phyloP scores from a whole-genome alignment of 2,113 vertebrate species.

The Periophthalmus modestus region DNA sequence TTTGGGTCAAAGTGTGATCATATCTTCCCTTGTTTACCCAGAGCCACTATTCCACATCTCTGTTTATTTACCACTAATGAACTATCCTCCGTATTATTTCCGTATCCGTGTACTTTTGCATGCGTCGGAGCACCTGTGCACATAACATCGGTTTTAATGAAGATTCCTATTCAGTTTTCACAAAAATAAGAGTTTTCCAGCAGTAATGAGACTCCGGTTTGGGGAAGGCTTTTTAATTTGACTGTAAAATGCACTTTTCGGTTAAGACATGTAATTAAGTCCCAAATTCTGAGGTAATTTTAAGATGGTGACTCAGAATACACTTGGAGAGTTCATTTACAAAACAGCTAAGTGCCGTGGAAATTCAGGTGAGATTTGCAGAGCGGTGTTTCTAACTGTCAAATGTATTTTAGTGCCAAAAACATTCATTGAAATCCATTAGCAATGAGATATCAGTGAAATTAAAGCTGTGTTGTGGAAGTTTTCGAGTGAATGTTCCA shows the following conservation, averaged over 20 bases:
- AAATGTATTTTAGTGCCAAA: neutral
- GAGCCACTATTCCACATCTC: too few species aligned
- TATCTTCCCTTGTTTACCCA: too few species aligned
- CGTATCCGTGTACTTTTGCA: neutral
- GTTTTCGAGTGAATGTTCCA: too few species aligned
- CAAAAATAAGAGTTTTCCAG: neutral
- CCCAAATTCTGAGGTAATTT: neutral
- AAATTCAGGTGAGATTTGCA: too few species aligned
- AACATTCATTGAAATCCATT: too few species aligned
- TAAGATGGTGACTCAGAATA: neutral
- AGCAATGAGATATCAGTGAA: too few species aligned
- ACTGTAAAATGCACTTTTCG: conserved; percentile 8
- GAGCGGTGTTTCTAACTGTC: too few species aligned
- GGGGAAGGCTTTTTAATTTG: conserved; percentile 28
- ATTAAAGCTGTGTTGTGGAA: too few species aligned
- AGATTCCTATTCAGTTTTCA: neutral
- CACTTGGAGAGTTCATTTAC: neutral
- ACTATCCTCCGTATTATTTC: conserved; percentile 9
- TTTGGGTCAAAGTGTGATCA: too few species aligned
- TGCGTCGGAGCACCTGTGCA: neutral
- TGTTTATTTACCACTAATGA: neutral
- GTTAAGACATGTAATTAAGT: neutral
- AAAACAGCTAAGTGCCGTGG: neutral
- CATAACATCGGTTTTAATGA: neutral
- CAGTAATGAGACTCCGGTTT: neutral